A percentile compares a stretch with the other conserved stretches of the same genome.
These are phyloP conservation scores for Holothuria scabra DNA, from an alignment of 53 echinoderm and acorn worm genomes.

Conservation along the genomic window DNA sequence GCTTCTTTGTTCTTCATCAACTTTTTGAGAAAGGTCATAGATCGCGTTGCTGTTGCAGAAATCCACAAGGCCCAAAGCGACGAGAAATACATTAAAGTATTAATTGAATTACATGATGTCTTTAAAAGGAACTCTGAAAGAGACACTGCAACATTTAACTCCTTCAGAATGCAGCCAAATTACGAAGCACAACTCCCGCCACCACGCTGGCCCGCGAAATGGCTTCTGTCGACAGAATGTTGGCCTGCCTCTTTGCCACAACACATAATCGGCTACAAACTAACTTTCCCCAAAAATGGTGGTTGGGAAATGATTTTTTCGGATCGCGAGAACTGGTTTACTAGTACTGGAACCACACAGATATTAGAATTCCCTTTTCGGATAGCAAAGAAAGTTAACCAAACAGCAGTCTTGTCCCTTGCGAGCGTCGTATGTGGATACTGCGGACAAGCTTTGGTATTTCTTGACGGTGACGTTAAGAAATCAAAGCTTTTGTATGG, in stretches of 20 bases:
- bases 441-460: conserved; percentile 81
- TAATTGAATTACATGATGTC: conserved; percentile 62
- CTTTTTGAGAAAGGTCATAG: conserved; percentile 55
- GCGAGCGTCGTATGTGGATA: conserved; percentile 66
- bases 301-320: conserved; percentile 70
- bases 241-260: conserved; percentile 84
- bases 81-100: conserved; percentile 55
- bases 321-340: conserved; percentile 77
- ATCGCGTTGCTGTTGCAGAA: conserved; percentile 54
- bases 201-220: conserved; percentile 51
- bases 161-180: neutral
- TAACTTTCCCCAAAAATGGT: conserved; percentile 52
- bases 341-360: conserved; percentile 65
- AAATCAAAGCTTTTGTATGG: conserved; percentile 66
- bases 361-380: conserved; percentile 60
- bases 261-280: conserved; percentile 16
- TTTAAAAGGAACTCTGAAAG: conserved; percentile 59
- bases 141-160: neutral
- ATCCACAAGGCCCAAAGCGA: conserved; percentile 61
- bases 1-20: conserved; percentile 79
- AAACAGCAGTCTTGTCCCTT: conserved; percentile 61
- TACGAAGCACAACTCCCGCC: neutral
- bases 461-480: conserved; percentile 68
- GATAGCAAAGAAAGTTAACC: conserved; percentile 46
- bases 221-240: conserved; percentile 56